A percentile compares a stretch with the other conserved stretches of the same genome.
phyloP scores from a whole-genome alignment of 2,113 vertebrate genomes.

The Rhynchomys soricoides region DNA sequence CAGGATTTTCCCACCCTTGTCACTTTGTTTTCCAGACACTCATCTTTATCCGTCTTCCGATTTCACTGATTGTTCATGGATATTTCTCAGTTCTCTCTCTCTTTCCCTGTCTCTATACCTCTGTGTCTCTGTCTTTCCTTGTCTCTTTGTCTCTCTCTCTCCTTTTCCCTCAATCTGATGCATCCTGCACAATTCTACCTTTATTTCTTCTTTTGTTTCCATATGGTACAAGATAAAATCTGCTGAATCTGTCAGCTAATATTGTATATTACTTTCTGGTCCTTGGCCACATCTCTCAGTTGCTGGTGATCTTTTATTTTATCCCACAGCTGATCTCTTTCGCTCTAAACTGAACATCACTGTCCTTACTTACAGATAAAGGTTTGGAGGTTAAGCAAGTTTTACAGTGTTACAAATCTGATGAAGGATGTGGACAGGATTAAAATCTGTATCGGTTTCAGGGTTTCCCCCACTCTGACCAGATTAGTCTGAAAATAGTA shows the following conservation, averaged over 20 bases:
- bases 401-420: background rate
- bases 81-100: background rate
- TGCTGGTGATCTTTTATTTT: background rate
- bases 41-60: background rate
- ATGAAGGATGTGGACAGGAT: background rate
- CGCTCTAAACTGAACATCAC: background rate
- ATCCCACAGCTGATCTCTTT: background rate
- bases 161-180: background rate
- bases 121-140: background rate
- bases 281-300: background rate
- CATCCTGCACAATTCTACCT: background rate
- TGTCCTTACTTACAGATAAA: slow-evolving; percentile 12
- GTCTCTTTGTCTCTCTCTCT: background rate
- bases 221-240: background rate
- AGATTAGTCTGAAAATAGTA: background rate
- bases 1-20: background rate
- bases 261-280: background rate
- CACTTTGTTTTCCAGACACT: background rate
- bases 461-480: background rate
- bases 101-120: background rate
- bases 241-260: background rate
- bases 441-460: background rate
- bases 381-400: background rate
- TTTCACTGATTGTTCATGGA: background rate
- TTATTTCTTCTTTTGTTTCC: slow-evolving; percentile 9